A percentile compares a stretch with the other conserved stretches of the same genome.
Conservation (phyloP, 2,888 invertebrate species). For the Drosophila recens region DNA sequence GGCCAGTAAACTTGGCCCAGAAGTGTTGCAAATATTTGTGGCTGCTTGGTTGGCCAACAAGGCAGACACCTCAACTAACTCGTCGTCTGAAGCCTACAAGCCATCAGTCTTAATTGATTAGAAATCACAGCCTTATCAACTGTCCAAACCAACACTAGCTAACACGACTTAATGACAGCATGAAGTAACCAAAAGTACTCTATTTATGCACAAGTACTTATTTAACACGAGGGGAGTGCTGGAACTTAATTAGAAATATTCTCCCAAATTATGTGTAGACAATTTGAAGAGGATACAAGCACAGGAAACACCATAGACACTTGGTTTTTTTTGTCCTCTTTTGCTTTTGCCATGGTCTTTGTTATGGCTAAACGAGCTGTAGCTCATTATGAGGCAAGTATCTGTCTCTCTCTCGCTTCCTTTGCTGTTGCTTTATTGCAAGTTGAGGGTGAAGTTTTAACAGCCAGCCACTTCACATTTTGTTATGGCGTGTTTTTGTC, state of each 20-base stretch:
- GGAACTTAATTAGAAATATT: slow-evolving; percentile 72
- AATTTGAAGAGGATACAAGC: slow-evolving; percentile 58
- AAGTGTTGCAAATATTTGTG: slow-evolving; percentile 53
- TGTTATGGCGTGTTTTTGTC: slow-evolving; percentile 49
- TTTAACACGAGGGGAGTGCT: neutral
- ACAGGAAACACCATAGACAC: slow-evolving; percentile 32
- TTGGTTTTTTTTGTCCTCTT: neutral
- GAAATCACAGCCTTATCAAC: slow-evolving; percentile 25
- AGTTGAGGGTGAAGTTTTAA: slow-evolving; percentile 24
- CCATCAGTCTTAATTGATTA: slow-evolving; percentile 47
- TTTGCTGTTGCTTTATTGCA: slow-evolving; percentile 7
- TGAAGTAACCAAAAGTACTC: slow-evolving; percentile 11
- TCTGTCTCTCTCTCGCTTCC: neutral
- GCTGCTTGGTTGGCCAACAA: slow-evolving; percentile 33
- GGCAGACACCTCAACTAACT: slow-evolving; percentile 18
- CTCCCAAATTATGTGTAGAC: slow-evolving; percentile 60
- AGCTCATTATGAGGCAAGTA: slow-evolving; percentile 48
- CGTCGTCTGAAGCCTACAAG: slow-evolving; percentile 17
- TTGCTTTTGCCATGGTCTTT: slow-evolving; percentile 22
- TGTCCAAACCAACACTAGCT: neutral
- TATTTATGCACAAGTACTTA: slow-evolving; percentile 11
- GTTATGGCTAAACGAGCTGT: slow-evolving; percentile 40
- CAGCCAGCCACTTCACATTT: slow-evolving; percentile 42
- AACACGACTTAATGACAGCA: slow-evolving; percentile 4
- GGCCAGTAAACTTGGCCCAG: slow-evolving; percentile 35